Base-by-base conservation (phyloP, 2,888 invertebrate species). In the Leucania comma region DNA sequence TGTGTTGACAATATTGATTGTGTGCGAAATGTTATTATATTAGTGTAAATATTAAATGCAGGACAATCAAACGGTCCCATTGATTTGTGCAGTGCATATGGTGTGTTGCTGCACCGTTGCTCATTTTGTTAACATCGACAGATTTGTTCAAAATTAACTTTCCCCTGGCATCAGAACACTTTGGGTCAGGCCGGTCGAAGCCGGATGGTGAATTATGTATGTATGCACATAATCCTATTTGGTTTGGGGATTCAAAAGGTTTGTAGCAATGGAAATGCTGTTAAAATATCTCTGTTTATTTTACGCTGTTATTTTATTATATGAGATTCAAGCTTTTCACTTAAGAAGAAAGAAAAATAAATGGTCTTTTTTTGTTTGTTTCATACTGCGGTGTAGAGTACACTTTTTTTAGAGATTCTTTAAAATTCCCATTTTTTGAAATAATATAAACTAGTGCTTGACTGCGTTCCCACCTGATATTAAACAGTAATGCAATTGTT, bases 101-200 rank as follows among this genome's bases (percentile, higher is more conserved):
- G 78, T 66, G 78, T 38, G 72, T 72, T 42, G 56, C 51, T 64
- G 71, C 58, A 60, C 65, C 65, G 67, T 86, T 86, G 86, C 85
- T 86, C 88, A 91, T 89, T 88, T 90, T 67, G 61, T 69, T 65
- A 57, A 73, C 82, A 83, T 80, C 76, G 69, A 75, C 66, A 75
- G 67, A 83, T 83, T 80, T 64, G 53, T 80, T 58, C 80, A 68
- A 83, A 83, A 83, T 65, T 51, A 68, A 80, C 54, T 62, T 57
- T 61, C 42, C 65, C 57, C 14, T 12, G 42, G 6, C 48, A 17
- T 20, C 26, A n/a, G 54, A 17, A 46, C 22, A 58, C 26, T 57
- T 29, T 26, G 60, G 69, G 71, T 81, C 81, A 80, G 35, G 73
- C 69, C 76, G 35, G 67, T 24, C 57, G 17, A 22, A 59, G 26